Evolutionary conservation across 2,113 vertebrate genomes (phyloP).

Genomic region (Caranx melampygus): DNA sequence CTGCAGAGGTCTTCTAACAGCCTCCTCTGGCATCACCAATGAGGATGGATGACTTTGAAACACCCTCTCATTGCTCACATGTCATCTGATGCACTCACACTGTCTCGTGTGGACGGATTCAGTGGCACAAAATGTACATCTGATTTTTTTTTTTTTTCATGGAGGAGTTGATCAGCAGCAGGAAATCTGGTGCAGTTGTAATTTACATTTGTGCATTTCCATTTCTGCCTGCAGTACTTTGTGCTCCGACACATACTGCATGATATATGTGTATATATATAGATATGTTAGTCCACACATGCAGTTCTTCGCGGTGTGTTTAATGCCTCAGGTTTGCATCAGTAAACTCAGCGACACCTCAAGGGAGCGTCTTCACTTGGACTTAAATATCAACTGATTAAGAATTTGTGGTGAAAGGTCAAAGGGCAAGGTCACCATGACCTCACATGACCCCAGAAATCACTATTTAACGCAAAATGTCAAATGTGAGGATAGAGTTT

Average conservation of each 20-base stretch:
- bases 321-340: too few species aligned
- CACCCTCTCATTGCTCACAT: not conserved
- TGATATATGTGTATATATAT: too few species aligned
- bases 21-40: constrained; percentile 9
- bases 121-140: not conserved
- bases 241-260: not conserved
- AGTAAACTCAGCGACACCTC: too few species aligned
- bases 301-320: too few species aligned
- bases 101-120: not conserved
- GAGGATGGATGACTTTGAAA: constrained; percentile 19
- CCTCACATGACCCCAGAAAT: too few species aligned
- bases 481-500: too few species aligned
- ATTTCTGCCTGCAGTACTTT: not conserved
- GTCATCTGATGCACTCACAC: not conserved
- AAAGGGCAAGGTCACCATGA: too few species aligned
- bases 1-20: constrained; percentile 3
- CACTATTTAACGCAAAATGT: too few species aligned
- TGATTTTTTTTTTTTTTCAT: not conserved
- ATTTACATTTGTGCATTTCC: not conserved
- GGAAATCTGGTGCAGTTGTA: not conserved
- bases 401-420: too few species aligned
- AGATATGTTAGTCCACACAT: too few species aligned
- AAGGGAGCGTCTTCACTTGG: too few species aligned
- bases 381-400: too few species aligned
- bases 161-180: not conserved